phyloP scores from a whole-genome alignment of 2,888 invertebrate species.

The Melieria omissa region DNA sequence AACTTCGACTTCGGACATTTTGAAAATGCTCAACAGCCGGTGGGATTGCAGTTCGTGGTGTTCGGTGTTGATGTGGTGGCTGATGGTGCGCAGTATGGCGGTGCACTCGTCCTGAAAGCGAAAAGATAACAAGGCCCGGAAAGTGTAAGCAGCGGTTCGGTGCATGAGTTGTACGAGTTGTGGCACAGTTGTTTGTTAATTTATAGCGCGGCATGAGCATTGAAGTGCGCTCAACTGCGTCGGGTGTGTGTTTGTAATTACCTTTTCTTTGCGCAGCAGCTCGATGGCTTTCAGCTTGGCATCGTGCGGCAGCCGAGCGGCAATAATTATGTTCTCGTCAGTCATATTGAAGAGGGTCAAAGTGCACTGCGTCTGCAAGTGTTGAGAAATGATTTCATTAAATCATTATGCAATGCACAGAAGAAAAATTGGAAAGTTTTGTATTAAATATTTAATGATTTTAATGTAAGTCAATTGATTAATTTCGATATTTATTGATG shows the following conservation, averaged over 20 bases:
- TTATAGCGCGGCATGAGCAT: too few relatives aligned
- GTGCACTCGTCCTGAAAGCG: conserved; percentile 84
- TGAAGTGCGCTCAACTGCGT: background rate
- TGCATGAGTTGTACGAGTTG: background rate
- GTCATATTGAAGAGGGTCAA: conserved; percentile 87
- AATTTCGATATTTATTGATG: too few relatives aligned
- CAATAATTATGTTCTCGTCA: conserved; percentile 88
- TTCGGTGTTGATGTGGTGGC: conserved; percentile 85
- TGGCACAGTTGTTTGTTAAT: too few relatives aligned
- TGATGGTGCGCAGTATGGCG: conserved; percentile 81
- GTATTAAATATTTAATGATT: background rate
- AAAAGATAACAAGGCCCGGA: background rate
- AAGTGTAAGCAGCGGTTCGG: background rate
- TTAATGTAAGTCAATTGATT: background rate
- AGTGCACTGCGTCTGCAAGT: conserved; percentile 82
- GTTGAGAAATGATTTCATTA: background rate
- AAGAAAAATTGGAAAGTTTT: background rate
- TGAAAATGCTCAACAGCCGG: conserved; percentile 87
- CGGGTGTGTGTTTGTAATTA: conserved; percentile 58
- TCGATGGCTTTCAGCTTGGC: conserved; percentile 75
- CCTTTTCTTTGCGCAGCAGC: conserved; percentile 79
- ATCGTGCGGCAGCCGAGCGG: conserved; percentile 78
- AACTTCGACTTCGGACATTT: conserved; percentile 91
- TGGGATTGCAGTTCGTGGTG: conserved; percentile 88
- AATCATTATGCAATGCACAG: background rate